A percentile compares a stretch with the other conserved stretches of the same genome.
These are phyloP conservation scores for Agapetus fuscipes DNA, from an alignment of 2,888 invertebrate species.

Conservation along the genomic window DNA sequence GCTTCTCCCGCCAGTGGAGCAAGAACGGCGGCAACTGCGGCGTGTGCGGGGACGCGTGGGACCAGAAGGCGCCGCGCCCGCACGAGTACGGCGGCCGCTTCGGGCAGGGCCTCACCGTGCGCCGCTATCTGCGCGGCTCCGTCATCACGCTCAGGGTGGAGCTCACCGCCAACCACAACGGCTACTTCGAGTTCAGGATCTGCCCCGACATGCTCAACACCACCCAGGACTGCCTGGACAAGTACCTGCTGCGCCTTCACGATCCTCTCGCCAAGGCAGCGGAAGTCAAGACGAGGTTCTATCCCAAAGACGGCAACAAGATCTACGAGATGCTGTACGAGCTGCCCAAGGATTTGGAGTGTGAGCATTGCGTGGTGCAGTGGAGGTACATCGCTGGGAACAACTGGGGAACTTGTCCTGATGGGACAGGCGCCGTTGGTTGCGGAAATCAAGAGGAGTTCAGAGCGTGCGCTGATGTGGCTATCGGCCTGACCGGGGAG, in stretches of 20 bases:
- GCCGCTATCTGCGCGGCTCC: constrained; percentile 62
- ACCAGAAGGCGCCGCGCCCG: constrained; percentile 55
- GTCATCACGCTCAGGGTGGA: constrained; percentile 67
- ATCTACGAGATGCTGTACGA: constrained; percentile 68
- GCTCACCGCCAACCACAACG: constrained; percentile 80
- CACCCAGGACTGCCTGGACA: constrained; percentile 68
- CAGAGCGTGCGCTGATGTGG: constrained; percentile 73
- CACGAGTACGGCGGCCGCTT: constrained; percentile 80
- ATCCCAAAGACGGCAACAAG: constrained; percentile 67
- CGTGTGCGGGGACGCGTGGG: constrained; percentile 80
- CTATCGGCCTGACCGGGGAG: constrained; percentile 50
- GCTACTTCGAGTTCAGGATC: constrained; percentile 76
- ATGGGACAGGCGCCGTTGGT: constrained; percentile 69
- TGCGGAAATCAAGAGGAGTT: constrained; percentile 88
- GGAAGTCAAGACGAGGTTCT: constrained; percentile 52
- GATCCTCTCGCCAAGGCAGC: constrained; percentile 33
- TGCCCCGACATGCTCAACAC: constrained; percentile 65
- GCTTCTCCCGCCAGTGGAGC: constrained; percentile 75
- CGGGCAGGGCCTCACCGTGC: constrained; percentile 71
- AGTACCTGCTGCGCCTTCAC: constrained; percentile 52
- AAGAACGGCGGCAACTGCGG: constrained; percentile 78
- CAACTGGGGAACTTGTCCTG: constrained; percentile 69
- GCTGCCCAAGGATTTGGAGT: constrained; percentile 54
- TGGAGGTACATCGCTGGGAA: constrained; percentile 85
- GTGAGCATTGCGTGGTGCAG: constrained; percentile 75